Evolutionary conservation across 2,113 vertebrate genomes (phyloP).

Genomic region (Xiphophorus couchianus): DNA sequence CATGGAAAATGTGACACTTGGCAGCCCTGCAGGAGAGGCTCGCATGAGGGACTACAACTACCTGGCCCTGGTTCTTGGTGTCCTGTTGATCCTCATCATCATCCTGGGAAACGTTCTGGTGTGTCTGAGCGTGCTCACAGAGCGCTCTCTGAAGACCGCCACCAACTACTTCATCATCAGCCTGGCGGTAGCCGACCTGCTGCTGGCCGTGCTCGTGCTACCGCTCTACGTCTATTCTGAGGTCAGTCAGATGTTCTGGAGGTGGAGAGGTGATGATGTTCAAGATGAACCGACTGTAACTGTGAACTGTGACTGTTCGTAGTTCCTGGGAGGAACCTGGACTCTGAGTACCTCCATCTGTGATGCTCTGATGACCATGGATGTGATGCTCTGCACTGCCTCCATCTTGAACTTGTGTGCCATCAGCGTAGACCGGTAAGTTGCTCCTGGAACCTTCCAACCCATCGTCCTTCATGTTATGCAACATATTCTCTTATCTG

Average conservation of each 20-base stretch:
- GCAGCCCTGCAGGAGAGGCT: constrained; percentile 21
- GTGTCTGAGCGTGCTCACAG: constrained; percentile 80
- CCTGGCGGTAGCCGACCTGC: constrained; percentile 78
- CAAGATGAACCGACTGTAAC: no score
- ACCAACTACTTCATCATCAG: constrained; percentile 84
- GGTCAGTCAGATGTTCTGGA: constrained; percentile 48
- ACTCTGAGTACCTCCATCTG: constrained; percentile 77
- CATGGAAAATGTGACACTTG: constrained; percentile 74
- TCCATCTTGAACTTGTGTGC: constrained; percentile 84
- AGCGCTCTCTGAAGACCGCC: constrained; percentile 80
- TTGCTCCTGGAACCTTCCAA: not conserved
- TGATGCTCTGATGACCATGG: constrained; percentile 84
- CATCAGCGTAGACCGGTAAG: constrained; percentile 83
- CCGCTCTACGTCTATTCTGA: constrained; percentile 79
- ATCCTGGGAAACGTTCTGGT: constrained; percentile 81
- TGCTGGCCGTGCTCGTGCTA: constrained; percentile 76
- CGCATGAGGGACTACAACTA: constrained; percentile 67
- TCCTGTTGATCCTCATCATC: constrained; percentile 76
- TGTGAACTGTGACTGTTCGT: not conserved
- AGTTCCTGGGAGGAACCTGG: constrained; percentile 83
- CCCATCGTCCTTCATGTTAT: no score
- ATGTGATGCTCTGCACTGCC: constrained; percentile 84
- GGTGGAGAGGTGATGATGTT: not conserved
- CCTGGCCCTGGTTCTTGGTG: constrained; percentile 71
- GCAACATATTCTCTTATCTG: no score